A percentile compares a stretch with the other conserved stretches of the same genome.
Conservation (phyloP, 2,888 invertebrate species). For the Muscina levida region DNA sequence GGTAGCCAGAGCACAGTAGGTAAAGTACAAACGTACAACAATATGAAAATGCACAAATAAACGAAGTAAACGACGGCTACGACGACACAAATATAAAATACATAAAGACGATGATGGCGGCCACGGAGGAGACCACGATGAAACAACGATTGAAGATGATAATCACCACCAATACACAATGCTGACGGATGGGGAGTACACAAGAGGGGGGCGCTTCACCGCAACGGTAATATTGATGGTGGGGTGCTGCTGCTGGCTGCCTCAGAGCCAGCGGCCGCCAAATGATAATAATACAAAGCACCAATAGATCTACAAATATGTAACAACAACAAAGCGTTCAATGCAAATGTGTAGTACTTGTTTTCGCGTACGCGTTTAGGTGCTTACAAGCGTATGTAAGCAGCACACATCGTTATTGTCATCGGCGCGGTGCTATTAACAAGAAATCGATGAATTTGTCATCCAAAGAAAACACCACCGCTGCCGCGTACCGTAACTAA, state of each 20-base stretch:
- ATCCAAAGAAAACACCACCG: slow-evolving; percentile 1
- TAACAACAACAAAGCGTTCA: no score
- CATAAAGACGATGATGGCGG: background rate
- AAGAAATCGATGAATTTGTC: slow-evolving; percentile 50
- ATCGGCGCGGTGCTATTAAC: slow-evolving; percentile 38
- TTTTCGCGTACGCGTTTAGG: no score
- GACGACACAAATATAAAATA: background rate
- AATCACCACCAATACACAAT: background rate
- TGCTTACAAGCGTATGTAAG: background rate
- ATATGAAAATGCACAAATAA: slow-evolving; percentile 23
- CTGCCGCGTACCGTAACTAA: background rate
- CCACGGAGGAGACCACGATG: no score
- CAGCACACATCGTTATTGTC: background rate
- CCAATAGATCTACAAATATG: slow-evolving; percentile 1
- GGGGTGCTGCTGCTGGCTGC: background rate
- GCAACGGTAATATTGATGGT: background rate
- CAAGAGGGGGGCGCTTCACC: no score
- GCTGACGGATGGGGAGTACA: background rate
- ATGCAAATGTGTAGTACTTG: no score
- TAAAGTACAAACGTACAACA: background rate
- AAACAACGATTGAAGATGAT: no score
- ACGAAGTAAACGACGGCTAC: slow-evolving; percentile 15
- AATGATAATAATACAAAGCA: slow-evolving; percentile 12
- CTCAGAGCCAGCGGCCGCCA: background rate
- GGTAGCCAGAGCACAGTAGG: no score